Evolutionary conservation across 2,113 vertebrate genomes (phyloP).

Genomic region (Mohoua ochrocephala): DNA sequence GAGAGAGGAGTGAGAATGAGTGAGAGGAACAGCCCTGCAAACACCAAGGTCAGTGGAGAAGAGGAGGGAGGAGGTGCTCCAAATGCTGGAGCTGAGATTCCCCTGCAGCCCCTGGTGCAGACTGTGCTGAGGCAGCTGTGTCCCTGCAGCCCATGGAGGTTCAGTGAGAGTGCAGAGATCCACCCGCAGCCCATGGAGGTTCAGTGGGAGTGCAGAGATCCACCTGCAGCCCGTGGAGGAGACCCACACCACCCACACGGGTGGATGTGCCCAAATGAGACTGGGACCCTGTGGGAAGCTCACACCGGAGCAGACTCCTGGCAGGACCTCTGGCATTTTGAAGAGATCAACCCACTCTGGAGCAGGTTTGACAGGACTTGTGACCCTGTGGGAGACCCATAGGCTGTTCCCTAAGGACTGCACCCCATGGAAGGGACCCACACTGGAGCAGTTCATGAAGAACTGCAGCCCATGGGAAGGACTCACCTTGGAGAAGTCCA

Average conservation of each 20-base stretch:
- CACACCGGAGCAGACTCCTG: neutral
- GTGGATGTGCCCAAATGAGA: neutral
- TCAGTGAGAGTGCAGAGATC: neutral
- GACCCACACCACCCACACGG: neutral
- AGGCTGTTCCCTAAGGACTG: neutral
- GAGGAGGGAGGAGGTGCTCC: neutral
- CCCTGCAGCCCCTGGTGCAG: neutral
- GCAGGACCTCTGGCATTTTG: neutral
- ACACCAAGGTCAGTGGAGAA: neutral
- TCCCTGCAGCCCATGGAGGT: neutral
- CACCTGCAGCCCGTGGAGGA: neutral
- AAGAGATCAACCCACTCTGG: neutral
- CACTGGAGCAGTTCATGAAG: neutral
- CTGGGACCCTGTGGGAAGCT: neutral
- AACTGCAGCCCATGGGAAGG: neutral
- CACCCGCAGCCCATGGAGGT: neutral
- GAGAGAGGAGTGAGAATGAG: neutral
- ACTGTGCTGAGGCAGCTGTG: neutral
- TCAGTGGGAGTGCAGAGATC: neutral
- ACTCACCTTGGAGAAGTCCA: rapidly evolving
- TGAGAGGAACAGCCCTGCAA: neutral
- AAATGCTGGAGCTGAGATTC: neutral
- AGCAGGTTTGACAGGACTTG: neutral
- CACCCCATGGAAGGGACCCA: neutral
- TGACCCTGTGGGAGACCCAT: neutral